Conservation (phyloP, 2,113 vertebrate genomes). For the Hippocampus comes region DNA sequence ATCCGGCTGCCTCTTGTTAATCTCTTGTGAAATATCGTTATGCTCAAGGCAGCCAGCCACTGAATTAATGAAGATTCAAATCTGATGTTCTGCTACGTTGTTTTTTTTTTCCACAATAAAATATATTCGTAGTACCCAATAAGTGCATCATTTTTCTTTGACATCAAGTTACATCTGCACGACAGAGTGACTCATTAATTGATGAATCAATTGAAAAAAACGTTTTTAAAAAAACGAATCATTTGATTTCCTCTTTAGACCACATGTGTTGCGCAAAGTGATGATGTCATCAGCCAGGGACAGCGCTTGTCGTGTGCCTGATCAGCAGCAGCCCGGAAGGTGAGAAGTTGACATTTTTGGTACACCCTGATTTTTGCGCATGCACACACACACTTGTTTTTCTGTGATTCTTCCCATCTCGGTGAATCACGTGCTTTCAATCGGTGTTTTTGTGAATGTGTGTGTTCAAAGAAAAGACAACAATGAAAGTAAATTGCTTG, state of each 20-base stretch:
- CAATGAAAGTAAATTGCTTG: too few species aligned
- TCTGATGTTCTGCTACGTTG: background rate
- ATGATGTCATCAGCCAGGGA: background rate
- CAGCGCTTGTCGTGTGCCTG: background rate
- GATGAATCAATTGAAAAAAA: background rate
- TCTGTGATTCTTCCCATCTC: too few species aligned
- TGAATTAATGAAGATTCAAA: background rate
- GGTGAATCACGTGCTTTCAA: too few species aligned
- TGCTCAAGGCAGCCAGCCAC: background rate
- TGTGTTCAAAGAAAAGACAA: too few species aligned
- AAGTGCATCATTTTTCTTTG: background rate
- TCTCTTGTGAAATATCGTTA: constrained; percentile 2
- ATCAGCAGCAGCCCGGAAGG: background rate
- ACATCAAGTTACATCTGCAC: too few species aligned
- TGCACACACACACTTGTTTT: too few species aligned
- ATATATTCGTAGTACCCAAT: background rate
- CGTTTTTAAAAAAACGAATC: background rate
- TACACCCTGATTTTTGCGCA: too few species aligned
- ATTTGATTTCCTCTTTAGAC: background rate
- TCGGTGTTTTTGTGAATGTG: too few species aligned
- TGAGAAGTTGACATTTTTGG: background rate
- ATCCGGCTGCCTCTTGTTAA: background rate
- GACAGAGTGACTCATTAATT: background rate
- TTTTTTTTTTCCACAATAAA: background rate
- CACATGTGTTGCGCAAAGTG: background rate